Evolutionary conservation across 2,797 vertebrate genomes (phyloP).

Genomic region (Chromis chromis): DNA sequence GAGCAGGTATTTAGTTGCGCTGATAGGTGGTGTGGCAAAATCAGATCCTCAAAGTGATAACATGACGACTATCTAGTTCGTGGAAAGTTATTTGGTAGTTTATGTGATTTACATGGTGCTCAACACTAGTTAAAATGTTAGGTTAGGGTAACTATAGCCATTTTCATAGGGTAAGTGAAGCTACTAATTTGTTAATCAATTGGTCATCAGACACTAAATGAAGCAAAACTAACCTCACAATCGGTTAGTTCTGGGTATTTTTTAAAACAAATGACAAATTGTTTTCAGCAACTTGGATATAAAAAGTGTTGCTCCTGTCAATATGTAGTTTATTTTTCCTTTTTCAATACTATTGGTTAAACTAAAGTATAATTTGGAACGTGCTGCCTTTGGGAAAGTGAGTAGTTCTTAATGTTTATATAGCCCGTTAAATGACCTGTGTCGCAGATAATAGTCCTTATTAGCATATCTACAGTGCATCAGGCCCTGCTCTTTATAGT

Average conservation of each 20-base stretch:
- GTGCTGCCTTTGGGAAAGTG: neutral
- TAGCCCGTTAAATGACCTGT: neutral
- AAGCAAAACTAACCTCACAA: too few relatives aligned
- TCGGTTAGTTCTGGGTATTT: too few relatives aligned
- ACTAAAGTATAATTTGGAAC: neutral
- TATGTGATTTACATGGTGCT: neutral
- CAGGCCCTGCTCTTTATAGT: neutral
- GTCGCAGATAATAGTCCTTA: neutral
- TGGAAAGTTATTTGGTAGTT: neutral
- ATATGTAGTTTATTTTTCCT: too few relatives aligned
- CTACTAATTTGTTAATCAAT: too few relatives aligned
- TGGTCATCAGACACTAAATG: too few relatives aligned
- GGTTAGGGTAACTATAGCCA: neutral
- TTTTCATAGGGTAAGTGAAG: neutral
- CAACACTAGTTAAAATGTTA: neutral
- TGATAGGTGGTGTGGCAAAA: rapidly evolving
- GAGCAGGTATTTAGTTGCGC: neutral
- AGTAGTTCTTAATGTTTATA: too few relatives aligned
- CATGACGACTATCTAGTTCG: rapidly evolving
- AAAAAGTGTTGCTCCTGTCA: too few relatives aligned
- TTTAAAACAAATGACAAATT: too few relatives aligned
- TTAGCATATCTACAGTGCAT: neutral
- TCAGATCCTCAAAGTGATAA: rapidly evolving
- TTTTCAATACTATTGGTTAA: too few relatives aligned
- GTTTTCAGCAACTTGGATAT: too few relatives aligned